These are phyloP conservation scores for Myopa testacea DNA, from an alignment of 2,888 invertebrate species.

Conservation along the genomic window DNA sequence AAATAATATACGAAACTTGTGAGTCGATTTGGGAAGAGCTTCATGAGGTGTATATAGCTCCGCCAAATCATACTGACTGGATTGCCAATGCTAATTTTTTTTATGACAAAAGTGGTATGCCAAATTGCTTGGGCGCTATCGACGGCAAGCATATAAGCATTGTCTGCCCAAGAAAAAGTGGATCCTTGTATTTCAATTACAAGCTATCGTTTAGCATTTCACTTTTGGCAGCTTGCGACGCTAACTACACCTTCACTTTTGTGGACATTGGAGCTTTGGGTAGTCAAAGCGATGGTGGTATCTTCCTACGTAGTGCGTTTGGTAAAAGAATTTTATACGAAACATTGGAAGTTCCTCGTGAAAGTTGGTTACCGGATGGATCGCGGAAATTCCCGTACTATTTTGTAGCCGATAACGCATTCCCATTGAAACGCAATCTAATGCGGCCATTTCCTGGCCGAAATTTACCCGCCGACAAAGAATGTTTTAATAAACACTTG, in stretches of 20 bases:
- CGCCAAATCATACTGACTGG: conserved; percentile 2
- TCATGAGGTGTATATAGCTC: conserved; percentile 4
- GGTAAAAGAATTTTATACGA: conserved; percentile 32
- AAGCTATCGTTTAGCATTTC: no score
- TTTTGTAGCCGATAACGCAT: neutral
- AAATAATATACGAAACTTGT: neutral
- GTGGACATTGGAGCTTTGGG: no score
- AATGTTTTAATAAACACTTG: conserved; percentile 19
- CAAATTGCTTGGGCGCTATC: neutral
- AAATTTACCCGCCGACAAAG: neutral
- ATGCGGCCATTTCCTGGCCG: conserved; percentile 12
- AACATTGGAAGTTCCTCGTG: neutral
- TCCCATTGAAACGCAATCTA: neutral
- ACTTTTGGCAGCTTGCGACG: no score
- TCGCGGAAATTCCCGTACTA: neutral
- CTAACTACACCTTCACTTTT: no score
- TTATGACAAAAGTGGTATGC: neutral
- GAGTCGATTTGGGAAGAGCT: neutral
- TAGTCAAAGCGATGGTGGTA: no score
- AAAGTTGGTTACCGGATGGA: conserved; percentile 29
- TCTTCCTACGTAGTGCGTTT: no score
- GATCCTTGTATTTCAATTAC: no score
- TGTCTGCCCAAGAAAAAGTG: no score
- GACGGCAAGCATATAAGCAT: neutral
- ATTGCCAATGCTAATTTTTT: neutral